Percentiles rank a stretch among this genome's conserved stretches.
phyloP scores from a whole-genome alignment of 2,888 invertebrate species.

The Omphaloscelis lunosa region DNA sequence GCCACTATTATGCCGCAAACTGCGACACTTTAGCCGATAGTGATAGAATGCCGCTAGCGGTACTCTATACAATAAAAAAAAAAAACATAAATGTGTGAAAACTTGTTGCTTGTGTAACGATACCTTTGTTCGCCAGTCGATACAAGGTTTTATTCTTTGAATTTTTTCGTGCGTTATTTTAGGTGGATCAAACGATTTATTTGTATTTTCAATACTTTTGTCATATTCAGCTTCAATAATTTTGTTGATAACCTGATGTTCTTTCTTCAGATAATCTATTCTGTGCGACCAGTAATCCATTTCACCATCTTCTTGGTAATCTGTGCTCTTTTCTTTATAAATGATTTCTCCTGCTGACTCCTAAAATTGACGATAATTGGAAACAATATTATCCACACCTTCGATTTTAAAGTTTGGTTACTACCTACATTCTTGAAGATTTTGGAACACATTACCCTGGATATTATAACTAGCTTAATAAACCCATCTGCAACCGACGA shows the following conservation, averaged over 20 bases:
- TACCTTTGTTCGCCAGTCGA: constrained; percentile 83
- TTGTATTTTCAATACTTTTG: constrained; percentile 80
- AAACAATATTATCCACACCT: neutral
- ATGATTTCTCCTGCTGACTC: constrained; percentile 72
- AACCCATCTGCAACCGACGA: neutral
- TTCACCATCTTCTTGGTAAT: constrained; percentile 72
- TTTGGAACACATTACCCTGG: neutral
- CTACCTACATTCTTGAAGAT: neutral
- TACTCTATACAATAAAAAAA: no score
- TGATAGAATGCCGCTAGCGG: no score
- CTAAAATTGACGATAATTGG: constrained; percentile 63
- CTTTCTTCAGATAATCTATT: constrained; percentile 83
- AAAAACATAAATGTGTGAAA: neutral
- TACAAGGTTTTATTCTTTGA: constrained; percentile 83
- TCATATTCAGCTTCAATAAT: constrained; percentile 85
- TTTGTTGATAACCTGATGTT: constrained; percentile 84
- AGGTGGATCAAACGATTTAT: constrained; percentile 74
- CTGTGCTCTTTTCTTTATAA: constrained; percentile 71
- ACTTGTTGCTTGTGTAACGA: neutral
- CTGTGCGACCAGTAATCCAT: constrained; percentile 84
- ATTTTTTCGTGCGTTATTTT: constrained; percentile 78
- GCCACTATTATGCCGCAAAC: no score
- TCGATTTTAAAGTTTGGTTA: neutral
- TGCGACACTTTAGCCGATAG: no score
- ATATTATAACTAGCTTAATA: neutral